Conservation (phyloP, 2,113 vertebrate species). For the Phrynosoma blainvillii region DNA sequence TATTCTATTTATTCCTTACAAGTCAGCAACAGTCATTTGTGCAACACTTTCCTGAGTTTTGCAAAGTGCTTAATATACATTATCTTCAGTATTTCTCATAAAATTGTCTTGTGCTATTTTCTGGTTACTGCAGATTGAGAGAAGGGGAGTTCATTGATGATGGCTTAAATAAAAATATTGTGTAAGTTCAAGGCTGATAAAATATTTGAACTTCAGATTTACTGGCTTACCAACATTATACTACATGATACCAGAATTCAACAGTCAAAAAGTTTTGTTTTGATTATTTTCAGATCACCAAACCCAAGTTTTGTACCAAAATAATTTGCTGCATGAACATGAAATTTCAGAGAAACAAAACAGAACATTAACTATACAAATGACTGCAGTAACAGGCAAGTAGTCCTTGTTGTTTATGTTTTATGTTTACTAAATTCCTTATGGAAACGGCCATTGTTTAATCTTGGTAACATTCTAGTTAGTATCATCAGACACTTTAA, state of each 20-base stretch:
- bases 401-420: neutral
- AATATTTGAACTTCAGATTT: no score
- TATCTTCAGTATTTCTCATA: neutral
- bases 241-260: no score
- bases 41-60: neutral
- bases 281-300: no score
- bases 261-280: no score
- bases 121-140: neutral
- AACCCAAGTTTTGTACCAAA: no score
- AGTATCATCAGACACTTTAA: neutral
- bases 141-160: no score
- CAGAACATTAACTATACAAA: neutral
- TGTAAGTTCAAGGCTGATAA: no score
- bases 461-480: neutral
- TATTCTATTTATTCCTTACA: neutral
- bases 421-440: neutral
- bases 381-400: conserved; percentile 26
- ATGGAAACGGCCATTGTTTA: neutral
- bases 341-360: conserved; percentile 12
- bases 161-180: no score
- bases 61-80: conserved; percentile 1
- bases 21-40: neutral
- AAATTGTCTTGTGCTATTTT: neutral
- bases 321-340: neutral
- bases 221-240: no score